These are phyloP conservation scores for Hermetia illucens DNA, from an alignment of 1,140 invertebrate species.

Conservation along the genomic window DNA sequence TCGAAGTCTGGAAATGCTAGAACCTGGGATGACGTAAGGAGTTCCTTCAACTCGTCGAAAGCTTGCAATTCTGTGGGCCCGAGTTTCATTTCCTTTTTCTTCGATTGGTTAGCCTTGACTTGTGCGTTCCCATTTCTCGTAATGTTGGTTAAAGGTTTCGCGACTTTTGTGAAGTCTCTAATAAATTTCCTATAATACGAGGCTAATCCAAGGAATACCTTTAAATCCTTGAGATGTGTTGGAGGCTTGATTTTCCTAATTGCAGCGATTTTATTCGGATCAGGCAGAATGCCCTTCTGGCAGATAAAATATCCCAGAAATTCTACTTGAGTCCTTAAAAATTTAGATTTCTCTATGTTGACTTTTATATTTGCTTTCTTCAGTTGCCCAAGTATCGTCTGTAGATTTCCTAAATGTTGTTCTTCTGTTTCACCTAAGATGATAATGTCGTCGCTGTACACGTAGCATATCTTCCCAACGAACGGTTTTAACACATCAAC, in stretches of 20 bases:
- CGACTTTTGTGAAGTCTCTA: neutral
- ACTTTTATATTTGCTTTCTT: no score
- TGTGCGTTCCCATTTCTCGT: neutral
- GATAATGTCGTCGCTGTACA: constrained; percentile 18
- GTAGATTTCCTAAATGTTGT: no score
- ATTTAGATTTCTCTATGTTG: no score
- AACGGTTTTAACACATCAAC: constrained; percentile 10
- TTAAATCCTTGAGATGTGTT: no score
- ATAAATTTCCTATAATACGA: neutral
- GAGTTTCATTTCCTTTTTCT: neutral
- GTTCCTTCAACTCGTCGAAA: constrained; percentile 27
- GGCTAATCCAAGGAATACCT: no score
- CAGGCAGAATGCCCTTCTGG: no score
- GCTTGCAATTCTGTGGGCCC: constrained; percentile 11
- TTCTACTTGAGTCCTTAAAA: no score
- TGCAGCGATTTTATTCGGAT: no score
- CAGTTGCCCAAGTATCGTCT: no score
- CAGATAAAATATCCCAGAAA: no score
- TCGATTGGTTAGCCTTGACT: constrained; percentile 4
- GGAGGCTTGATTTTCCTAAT: no score
- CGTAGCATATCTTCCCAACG: constrained; percentile 5
- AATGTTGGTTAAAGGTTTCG: constrained; percentile 2
- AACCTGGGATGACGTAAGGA: constrained; percentile 26
- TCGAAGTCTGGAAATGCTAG: constrained; percentile 25
- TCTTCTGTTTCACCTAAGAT: no score